Percentiles rank a stretch among this genome's conserved stretches.
Evolutionary conservation across 64 coral and sea anemone genomes (phyloP).

Genomic region (Dendrophyllia cribrosa): DNA sequence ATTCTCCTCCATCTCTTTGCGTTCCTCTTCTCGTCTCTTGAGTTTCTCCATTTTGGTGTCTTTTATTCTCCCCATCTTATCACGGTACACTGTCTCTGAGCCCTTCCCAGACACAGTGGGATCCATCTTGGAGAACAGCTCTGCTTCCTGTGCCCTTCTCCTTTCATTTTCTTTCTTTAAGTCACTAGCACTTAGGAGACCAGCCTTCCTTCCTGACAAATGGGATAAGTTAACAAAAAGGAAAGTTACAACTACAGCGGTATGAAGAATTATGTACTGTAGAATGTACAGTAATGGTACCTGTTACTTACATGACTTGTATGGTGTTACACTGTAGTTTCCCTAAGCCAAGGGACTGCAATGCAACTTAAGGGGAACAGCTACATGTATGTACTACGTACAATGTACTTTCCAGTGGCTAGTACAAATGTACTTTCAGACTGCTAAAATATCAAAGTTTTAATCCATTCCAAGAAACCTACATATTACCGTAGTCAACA

Average conservation of each 20-base stretch:
- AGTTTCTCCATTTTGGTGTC: constrained; percentile 76
- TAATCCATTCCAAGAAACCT: too few relatives aligned
- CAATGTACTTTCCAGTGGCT: too few relatives aligned
- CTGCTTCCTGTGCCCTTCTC: constrained; percentile 65
- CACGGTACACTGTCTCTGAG: constrained; percentile 93
- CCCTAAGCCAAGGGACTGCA: too few relatives aligned
- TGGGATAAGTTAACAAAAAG: not conserved
- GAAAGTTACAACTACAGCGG: not conserved
- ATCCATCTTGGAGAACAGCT: constrained; percentile 89
- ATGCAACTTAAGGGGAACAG: too few relatives aligned
- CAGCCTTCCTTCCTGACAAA: constrained; percentile 73
- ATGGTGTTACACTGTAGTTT: not conserved
- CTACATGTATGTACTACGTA: too few relatives aligned
- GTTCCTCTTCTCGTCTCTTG: constrained; percentile 87
- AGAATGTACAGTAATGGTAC: not conserved
- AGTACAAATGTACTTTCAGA: too few relatives aligned
- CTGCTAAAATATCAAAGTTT: too few relatives aligned
- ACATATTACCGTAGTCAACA: too few relatives aligned
- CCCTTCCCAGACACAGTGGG: constrained; percentile 69
- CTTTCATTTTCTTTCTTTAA: constrained; percentile 78
- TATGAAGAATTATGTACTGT: not conserved
- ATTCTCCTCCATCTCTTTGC: constrained; percentile 85
- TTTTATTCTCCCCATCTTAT: constrained; percentile 81
- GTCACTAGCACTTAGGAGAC: constrained; percentile 79
- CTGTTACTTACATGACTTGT: not conserved